phyloP scores from a whole-genome alignment of 2,113 vertebrate species.

The Eolophus roseicapilla region DNA sequence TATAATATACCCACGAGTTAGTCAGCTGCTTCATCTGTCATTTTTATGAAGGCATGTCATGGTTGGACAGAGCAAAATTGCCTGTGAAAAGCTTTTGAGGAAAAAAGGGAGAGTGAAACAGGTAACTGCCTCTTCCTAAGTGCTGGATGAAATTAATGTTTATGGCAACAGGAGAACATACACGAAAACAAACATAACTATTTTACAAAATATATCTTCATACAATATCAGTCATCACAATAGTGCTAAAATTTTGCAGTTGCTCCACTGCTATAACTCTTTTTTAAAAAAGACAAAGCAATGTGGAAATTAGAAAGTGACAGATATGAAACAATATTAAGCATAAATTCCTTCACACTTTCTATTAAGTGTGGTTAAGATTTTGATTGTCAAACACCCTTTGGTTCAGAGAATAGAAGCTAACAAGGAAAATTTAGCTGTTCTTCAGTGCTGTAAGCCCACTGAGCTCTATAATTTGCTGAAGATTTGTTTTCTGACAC shows the following conservation, averaged over 20 bases:
- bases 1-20: slow-evolving; percentile 52
- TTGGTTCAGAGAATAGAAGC: slow-evolving; percentile 37
- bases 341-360: slow-evolving; percentile 56
- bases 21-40: slow-evolving; percentile 56
- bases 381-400: slow-evolving; percentile 25
- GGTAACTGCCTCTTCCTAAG: slow-evolving; percentile 20
- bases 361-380: slow-evolving; percentile 25
- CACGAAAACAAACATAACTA: slow-evolving; percentile 25
- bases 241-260: not conserved
- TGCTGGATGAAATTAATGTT: slow-evolving; percentile 39
- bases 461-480: slow-evolving; percentile 65
- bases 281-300: slow-evolving; percentile 29
- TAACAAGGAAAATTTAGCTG: slow-evolving; percentile 43
- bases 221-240: not conserved
- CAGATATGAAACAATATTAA: slow-evolving; percentile 20
- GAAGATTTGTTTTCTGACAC: slow-evolving; percentile 52
- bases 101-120: slow-evolving; percentile 5
- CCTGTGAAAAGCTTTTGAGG: slow-evolving; percentile 47
- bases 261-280: not conserved
- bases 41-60: slow-evolving; percentile 60
- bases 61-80: slow-evolving; percentile 57
- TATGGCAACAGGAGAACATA: not conserved
- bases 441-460: slow-evolving; percentile 16
- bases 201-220: slow-evolving; percentile 9
- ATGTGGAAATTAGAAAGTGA: slow-evolving; percentile 58